Conservation (phyloP, 2,113 vertebrate species). For the Cnemophilus loriae region DNA sequence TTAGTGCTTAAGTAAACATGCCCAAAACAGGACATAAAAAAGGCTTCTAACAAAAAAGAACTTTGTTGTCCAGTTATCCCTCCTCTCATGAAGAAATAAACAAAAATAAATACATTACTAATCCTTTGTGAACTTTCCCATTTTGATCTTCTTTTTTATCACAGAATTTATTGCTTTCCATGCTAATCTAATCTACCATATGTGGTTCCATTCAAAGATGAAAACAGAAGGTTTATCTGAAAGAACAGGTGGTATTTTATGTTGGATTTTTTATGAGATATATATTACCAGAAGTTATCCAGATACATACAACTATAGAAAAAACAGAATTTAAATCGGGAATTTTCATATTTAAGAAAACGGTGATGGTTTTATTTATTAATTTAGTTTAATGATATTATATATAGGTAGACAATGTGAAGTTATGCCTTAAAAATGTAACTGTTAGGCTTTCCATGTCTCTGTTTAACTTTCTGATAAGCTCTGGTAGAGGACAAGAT, state of each 20-base stretch:
- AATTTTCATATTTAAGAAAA: background rate
- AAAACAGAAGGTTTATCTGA: conserved; percentile 21
- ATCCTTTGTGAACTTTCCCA: background rate
- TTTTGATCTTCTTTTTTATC: background rate
- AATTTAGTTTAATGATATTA: background rate
- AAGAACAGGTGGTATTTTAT: background rate
- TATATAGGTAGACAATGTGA: background rate
- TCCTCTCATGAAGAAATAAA: background rate
- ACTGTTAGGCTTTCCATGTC: background rate
- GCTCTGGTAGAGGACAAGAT: background rate
- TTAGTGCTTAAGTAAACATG: background rate
- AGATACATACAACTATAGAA: background rate
- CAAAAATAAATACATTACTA: background rate
- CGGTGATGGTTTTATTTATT: background rate
- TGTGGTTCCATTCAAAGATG: background rate
- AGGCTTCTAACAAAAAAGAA: background rate
- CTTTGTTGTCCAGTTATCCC: background rate
- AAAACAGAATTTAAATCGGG: background rate
- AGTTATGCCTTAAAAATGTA: background rate
- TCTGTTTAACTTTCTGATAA: background rate
- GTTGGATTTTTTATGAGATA: background rate
- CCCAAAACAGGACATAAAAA: background rate
- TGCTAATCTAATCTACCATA: background rate
- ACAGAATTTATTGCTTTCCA: background rate
- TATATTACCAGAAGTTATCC: background rate